Evolutionary conservation across 2,113 vertebrate genomes (phyloP).

Genomic region (Pongo pygmaeus): DNA sequence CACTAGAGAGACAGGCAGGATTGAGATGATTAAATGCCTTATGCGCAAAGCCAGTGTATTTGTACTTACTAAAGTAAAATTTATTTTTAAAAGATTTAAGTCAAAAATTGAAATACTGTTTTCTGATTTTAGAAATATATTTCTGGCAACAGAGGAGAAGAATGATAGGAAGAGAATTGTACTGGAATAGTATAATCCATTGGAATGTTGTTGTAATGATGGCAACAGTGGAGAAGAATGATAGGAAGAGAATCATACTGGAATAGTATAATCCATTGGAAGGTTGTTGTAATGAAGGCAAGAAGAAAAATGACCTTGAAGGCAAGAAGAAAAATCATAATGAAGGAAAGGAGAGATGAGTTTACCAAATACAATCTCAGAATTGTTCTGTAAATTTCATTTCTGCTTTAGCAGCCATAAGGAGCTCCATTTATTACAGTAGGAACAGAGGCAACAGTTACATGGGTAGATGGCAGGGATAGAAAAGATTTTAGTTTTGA

Average conservation of each 20-base stretch:
- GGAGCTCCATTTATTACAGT: background rate
- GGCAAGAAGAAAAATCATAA: background rate
- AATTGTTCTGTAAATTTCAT: background rate
- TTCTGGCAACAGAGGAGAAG: background rate
- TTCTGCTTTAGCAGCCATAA: background rate
- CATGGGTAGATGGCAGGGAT: rapidly evolving
- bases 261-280: background rate
- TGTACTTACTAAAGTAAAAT: background rate
- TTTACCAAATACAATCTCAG: background rate
- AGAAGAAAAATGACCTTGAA: background rate
- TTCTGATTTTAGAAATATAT: background rate
- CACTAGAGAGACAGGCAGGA: background rate
- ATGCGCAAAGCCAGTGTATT: background rate
- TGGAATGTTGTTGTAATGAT: background rate
- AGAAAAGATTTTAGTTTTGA: background rate
- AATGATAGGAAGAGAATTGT: background rate
- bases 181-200: background rate
- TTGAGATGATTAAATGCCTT: background rate
- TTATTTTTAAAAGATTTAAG: background rate
- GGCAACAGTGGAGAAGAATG: background rate
- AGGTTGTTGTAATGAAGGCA: background rate
- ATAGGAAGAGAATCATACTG: background rate
- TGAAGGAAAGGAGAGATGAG: background rate
- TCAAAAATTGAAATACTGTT: background rate
- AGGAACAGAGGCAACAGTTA: background rate